Percentiles rank a stretch among this genome's conserved stretches.
Evolutionary conservation across 1,140 invertebrate species (phyloP).

Genomic region (Leptonema lineaticorne): DNA sequence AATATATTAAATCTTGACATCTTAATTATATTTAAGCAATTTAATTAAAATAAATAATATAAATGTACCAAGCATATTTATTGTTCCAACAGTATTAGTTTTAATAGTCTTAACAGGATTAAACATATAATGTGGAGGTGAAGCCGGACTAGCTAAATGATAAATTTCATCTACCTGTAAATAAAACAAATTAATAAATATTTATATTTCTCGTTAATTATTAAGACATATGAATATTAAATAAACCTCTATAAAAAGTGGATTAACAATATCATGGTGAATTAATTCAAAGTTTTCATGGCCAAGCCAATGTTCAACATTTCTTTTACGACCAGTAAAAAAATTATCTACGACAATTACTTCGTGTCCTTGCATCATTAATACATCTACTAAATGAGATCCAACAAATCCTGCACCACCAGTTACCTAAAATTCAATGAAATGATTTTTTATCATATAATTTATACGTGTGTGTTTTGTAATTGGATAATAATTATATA

Average conservation of each 20-base stretch:
- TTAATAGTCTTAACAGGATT: slow-evolving; percentile 99
- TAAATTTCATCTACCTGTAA: slow-evolving; percentile 95
- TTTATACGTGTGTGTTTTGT: background rate
- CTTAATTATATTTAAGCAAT: too few species aligned
- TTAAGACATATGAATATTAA: background rate
- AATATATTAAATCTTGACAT: background rate
- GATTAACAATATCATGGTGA: slow-evolving; percentile 98
- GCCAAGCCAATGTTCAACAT: slow-evolving; percentile 98
- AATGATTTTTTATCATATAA: slow-evolving; percentile 1
- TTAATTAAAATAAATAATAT: too few species aligned
- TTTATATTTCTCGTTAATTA: background rate
- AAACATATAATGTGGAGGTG: slow-evolving; percentile 99
- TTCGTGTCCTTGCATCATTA: slow-evolving; percentile 97
- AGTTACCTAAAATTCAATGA: slow-evolving; percentile 67
- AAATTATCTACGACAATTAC: slow-evolving; percentile 98
- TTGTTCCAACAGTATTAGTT: slow-evolving; percentile 98
- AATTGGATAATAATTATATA: background rate
- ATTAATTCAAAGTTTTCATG: slow-evolving; percentile 99
- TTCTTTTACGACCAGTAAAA: slow-evolving; percentile 94
- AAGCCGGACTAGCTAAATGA: slow-evolving; percentile 97
- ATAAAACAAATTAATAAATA: background rate
- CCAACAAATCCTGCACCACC: slow-evolving; percentile 99
- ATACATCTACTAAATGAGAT: slow-evolving; percentile 92
- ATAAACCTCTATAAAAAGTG: slow-evolving; percentile 86
- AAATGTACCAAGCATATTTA: slow-evolving; percentile 98